These are phyloP conservation scores for Acrocephalus kingi DNA, from an alignment of 2,113 vertebrate species.

Conservation along the genomic window DNA sequence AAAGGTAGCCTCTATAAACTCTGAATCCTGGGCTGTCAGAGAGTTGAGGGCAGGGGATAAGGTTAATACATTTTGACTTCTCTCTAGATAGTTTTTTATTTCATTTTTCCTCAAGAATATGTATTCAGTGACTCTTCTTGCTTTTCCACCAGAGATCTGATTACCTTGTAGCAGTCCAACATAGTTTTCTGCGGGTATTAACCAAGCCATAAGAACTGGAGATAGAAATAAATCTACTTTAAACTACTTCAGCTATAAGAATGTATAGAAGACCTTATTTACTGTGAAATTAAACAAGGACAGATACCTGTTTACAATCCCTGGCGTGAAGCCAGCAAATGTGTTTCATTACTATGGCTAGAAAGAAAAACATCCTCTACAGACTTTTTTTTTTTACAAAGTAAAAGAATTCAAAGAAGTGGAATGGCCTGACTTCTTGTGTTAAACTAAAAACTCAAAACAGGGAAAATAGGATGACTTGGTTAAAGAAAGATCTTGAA, in stretches of 20 bases:
- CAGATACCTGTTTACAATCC: constrained; percentile 25
- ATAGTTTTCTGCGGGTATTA: background rate
- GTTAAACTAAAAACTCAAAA: background rate
- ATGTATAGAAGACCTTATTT: constrained; percentile 18
- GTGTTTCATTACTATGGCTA: constrained; percentile 21
- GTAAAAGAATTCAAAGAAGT: background rate
- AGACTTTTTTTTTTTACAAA: background rate
- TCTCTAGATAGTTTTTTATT: background rate
- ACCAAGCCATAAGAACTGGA: background rate
- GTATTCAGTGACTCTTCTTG: background rate
- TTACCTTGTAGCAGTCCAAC: background rate
- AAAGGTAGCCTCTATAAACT: background rate
- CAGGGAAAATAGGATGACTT: background rate
- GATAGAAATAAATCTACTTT: background rate
- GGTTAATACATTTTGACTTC: background rate
- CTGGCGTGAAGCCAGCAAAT: background rate
- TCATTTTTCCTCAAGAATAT: background rate
- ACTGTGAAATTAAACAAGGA: constrained; percentile 43
- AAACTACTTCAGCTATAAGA: background rate
- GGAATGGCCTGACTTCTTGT: background rate
- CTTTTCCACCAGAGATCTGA: background rate
- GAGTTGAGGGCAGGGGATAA: background rate
- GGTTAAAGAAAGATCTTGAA: background rate
- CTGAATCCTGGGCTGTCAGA: background rate
- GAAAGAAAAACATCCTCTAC: background rate